A percentile compares a stretch with the other conserved stretches of the same genome.
phyloP scores from a whole-genome alignment of 2,888 invertebrate genomes.

The Parnassius smintheus region DNA sequence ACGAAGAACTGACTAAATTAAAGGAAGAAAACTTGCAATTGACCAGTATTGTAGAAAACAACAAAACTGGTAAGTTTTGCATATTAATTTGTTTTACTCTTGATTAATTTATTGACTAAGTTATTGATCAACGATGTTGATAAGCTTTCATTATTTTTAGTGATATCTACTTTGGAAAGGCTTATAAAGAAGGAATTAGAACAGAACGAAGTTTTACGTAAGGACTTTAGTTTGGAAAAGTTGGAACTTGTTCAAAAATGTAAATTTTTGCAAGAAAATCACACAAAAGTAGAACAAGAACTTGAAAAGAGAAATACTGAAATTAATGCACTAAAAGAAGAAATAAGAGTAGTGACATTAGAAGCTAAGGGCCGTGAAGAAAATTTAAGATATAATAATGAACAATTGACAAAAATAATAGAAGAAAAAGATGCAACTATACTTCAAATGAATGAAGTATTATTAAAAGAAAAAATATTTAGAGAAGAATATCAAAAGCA shows the following conservation, averaged over 20 bases:
- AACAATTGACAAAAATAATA: conserved; percentile 34
- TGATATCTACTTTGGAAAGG: conserved; percentile 47
- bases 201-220: conserved; percentile 40
- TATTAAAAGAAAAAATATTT: conserved; percentile 44
- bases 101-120: background rate
- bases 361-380: conserved; percentile 17
- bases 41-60: conserved; percentile 40
- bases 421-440: conserved; percentile 47
- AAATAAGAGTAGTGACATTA: conserved; percentile 26
- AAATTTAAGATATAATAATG: conserved; percentile 27
- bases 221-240: conserved; percentile 45
- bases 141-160: conserved; percentile 42
- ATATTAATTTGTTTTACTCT: background rate
- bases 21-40: conserved; percentile 36
- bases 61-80: conserved; percentile 44
- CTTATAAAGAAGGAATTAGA: conserved; percentile 43
- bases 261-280: conserved; percentile 50
- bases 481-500: conserved; percentile 44
- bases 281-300: conserved; percentile 49
- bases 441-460: conserved; percentile 45
- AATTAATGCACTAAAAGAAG: conserved; percentile 34
- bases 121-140: background rate
- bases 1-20: conserved; percentile 26
- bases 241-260: conserved; percentile 47
- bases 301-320: conserved; percentile 50